Base-by-base conservation (phyloP, 2,797 vertebrate species). In the Erithacus rubecula region DNA sequence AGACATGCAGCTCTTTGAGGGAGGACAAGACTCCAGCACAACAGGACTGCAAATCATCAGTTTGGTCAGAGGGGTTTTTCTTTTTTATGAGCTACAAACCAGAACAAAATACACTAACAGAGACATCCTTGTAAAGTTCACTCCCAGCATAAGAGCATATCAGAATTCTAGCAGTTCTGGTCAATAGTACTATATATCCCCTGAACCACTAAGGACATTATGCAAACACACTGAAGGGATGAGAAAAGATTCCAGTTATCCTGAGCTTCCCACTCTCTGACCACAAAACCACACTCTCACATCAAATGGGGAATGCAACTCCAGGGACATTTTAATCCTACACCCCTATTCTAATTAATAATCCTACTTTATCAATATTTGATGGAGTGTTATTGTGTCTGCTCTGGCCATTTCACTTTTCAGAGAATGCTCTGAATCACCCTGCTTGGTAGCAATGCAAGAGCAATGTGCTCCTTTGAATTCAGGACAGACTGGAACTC, bases 311-410 rank as follows among this genome's bases (percentile, higher is more conserved):
- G 87, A 96, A 95, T 55, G 85, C 93, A 96, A 76, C 95, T 94
- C 95, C 8, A 79, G 95, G 77, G 95, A 95, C 89, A 11, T 84
- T 93, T 96, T 89, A 90, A 91, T 96, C 83, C 87, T 84, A 83
- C 70, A 88, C 91, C 91, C 85, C 85, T 90, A 44, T 89, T 91
- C 84, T 93, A 95, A 96, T 96, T 96, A 96, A 96, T 83, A 97
- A 94, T 94, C 91, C 52, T 83, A 29, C 74, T 91, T 89, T 74
- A 95, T 96, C 89, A 93, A 95, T 96, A 95, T 94, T 97, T 96
- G 84, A 95, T 96, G 60, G 82, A 56, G 51, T 82, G 80, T 72
- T 95, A 70, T 26, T 76, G 82, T 56, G 68, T 39, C 68, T 93
- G 71, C 65, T 94, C 83, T 91, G 95, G 55, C 92, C 93, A 88